phyloP scores from a whole-genome alignment of 2,797 vertebrate species.

The Sebastes minor region DNA sequence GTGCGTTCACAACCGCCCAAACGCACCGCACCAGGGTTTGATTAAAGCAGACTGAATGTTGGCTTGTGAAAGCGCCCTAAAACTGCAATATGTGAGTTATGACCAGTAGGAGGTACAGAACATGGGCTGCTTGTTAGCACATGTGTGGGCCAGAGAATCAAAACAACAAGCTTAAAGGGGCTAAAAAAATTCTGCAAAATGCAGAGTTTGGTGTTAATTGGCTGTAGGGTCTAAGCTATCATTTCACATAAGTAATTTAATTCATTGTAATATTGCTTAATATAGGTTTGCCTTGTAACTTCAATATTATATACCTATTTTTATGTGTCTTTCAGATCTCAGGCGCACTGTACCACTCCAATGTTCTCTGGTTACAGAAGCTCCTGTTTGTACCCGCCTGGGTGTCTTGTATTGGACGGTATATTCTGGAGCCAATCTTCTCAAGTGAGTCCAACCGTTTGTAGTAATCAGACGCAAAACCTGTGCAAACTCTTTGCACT shows the following conservation, averaged over 20 bases:
- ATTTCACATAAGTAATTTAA: not conserved
- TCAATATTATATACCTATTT: not conserved
- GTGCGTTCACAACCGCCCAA: fast-evolving
- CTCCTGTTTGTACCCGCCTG: slow-evolving; percentile 87
- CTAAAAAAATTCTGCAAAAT: not conserved
- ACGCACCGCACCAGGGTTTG: too few relatives aligned
- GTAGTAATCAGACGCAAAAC: not conserved
- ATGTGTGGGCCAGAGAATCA: not conserved
- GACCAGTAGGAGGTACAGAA: not conserved
- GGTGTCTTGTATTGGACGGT: slow-evolving; percentile 84
- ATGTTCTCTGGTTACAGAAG: slow-evolving; percentile 83
- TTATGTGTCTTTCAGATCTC: slow-evolving; percentile 84
- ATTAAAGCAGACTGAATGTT: too few relatives aligned
- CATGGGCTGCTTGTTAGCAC: not conserved
- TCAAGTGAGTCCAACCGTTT: slow-evolving; percentile 68
- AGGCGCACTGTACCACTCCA: slow-evolving; percentile 87
- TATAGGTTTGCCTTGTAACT: not conserved
- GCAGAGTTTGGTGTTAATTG: not conserved
- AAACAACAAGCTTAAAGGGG: not conserved
- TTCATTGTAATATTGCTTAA: not conserved
- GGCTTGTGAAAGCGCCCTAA: not conserved
- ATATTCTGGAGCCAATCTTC: slow-evolving; percentile 89
- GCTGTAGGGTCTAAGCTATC: not conserved
- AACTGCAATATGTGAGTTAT: not conserved
- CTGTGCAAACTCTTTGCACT: not conserved